Evolutionary conservation across 2,797 vertebrate species (phyloP).

Genomic region (Acanthornis magna): DNA sequence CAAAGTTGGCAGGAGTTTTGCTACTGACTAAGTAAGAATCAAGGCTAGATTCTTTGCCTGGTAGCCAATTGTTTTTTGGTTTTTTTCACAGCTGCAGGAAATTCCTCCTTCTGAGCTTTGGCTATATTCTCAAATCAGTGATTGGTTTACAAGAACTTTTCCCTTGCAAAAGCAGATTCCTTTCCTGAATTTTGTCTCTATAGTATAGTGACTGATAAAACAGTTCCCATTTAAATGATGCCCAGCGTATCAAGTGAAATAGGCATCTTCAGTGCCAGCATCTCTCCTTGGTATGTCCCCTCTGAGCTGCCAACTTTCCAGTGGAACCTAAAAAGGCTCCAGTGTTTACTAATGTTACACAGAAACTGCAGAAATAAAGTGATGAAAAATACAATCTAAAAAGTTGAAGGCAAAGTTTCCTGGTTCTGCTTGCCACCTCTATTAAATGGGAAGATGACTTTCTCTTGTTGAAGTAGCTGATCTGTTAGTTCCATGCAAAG

Average conservation of each 20-base stretch:
- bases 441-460: neutral
- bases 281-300: neutral
- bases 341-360: neutral
- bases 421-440: neutral
- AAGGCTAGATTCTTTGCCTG: neutral
- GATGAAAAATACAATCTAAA: neutral
- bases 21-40: neutral
- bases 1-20: constrained; percentile 21
- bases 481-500: neutral
- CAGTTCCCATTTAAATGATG: neutral
- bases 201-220: constrained; percentile 28
- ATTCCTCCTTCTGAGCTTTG: constrained; percentile 33
- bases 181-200: neutral
- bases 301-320: constrained; percentile 28
- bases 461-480: neutral
- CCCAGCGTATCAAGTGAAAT: neutral
- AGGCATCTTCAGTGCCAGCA: neutral
- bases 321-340: constrained; percentile 11
- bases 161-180: constrained; percentile 22
- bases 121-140: neutral
- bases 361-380: neutral
- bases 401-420: neutral
- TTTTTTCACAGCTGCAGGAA: constrained; percentile 14
- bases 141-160: constrained; percentile 5
- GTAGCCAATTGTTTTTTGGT: neutral